These are phyloP conservation scores for Macrophya alboannulata DNA, from an alignment of 2,888 invertebrate species.

Conservation along the genomic window DNA sequence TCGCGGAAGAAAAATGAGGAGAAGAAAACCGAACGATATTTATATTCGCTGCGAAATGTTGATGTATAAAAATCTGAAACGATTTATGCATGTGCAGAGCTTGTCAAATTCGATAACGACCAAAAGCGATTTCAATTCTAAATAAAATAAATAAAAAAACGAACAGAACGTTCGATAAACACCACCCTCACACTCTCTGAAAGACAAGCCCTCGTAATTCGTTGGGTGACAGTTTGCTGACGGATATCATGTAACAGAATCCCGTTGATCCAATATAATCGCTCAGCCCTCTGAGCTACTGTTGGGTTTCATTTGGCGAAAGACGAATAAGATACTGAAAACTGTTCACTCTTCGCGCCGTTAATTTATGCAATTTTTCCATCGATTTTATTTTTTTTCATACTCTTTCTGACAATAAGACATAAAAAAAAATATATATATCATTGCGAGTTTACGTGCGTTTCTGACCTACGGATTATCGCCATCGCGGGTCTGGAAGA, in stretches of 20 bases:
- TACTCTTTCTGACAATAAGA: neutral
- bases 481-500: neutral
- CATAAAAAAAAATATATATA: neutral
- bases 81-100: neutral
- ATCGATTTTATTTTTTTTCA: neutral
- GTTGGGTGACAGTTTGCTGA: conserved; percentile 30
- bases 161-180: neutral
- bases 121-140: neutral
- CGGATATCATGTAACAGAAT: conserved; percentile 42
- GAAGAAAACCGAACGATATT: neutral
- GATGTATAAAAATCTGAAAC: neutral
- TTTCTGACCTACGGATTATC: neutral
- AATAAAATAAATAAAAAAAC: neutral
- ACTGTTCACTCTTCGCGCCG: neutral
- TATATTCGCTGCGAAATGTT: neutral
- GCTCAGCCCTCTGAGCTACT: conserved; percentile 33
- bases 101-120: neutral
- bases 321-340: neutral
- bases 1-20: neutral
- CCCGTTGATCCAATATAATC: conserved; percentile 30
- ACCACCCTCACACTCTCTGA: neutral
- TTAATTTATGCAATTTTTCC: conserved; percentile 2
- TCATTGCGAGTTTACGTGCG: neutral
- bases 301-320: conserved; percentile 32
- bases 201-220: conserved; percentile 11